These are phyloP conservation scores for Protodeltote pygarga DNA, from an alignment of 2,888 invertebrate genomes.

Conservation along the genomic window DNA sequence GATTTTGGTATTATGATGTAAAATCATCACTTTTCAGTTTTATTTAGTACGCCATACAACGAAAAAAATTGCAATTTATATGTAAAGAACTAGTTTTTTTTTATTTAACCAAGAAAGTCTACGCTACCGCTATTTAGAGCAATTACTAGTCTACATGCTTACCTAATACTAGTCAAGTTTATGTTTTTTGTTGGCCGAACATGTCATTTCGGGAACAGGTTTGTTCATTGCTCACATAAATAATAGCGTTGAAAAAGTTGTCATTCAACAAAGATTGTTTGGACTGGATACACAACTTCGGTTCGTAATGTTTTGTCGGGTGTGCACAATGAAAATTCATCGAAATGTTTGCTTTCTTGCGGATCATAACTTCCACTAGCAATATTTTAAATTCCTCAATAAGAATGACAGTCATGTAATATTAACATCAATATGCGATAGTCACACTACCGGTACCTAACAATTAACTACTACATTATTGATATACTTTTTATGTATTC, in stretches of 20 bases:
- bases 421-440: constrained; percentile 1
- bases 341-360: constrained; percentile 30
- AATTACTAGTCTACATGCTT: too few species aligned
- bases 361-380: constrained; percentile 27
- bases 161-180: constrained; percentile 11
- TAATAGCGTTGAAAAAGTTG: constrained; percentile 57
- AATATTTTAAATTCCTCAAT: constrained; percentile 5
- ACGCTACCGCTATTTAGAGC: too few species aligned
- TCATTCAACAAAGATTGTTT: constrained; percentile 60
- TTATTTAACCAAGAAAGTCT: too few species aligned
- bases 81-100: too few species aligned
- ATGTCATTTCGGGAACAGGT: constrained; percentile 35
- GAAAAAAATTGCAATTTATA: too few species aligned
- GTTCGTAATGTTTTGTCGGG: constrained; percentile 46
- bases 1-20: too few species aligned
- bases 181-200: constrained; percentile 14
- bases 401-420: constrained; percentile 5
- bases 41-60: too few species aligned
- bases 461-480: constrained; percentile 5
- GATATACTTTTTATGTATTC: constrained; percentile 3
- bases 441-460: neutral
- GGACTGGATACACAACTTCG: constrained; percentile 53
- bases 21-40: too few species aligned
- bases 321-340: constrained; percentile 32
- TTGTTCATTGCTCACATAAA: constrained; percentile 26